Evolutionary conservation across 2,888 invertebrate genomes (phyloP).

Genomic region (Trachelus tabidus): DNA sequence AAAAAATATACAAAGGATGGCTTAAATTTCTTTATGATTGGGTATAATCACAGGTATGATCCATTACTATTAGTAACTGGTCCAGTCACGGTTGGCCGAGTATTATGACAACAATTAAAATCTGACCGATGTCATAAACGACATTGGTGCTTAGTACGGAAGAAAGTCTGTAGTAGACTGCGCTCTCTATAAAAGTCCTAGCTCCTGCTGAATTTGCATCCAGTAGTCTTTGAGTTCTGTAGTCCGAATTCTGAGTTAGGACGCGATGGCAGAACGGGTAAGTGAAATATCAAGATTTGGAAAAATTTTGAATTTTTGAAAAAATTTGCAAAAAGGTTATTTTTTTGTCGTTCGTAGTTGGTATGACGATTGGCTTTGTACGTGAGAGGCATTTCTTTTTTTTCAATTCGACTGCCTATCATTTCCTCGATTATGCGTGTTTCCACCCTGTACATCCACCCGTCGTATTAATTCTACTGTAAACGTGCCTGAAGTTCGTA

Average conservation of each 20-base stretch:
- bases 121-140: constrained; percentile 53
- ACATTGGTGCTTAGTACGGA: constrained; percentile 54
- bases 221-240: constrained; percentile 43
- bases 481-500: constrained; percentile 34
- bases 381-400: not conserved
- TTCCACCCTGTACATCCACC: not conserved
- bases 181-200: constrained; percentile 56
- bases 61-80: not conserved
- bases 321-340: not conserved
- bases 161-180: constrained; percentile 38
- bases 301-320: not conserved
- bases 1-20: not conserved
- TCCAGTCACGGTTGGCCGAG: constrained; percentile 43
- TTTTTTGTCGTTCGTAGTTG: not conserved
- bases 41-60: not conserved
- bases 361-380: not conserved
- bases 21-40: not conserved
- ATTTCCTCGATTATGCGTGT: not conserved
- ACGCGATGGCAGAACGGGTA: constrained; percentile 54
- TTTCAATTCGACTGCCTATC: not conserved
- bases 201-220: constrained; percentile 36
- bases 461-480: constrained; percentile 30
- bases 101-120: constrained; percentile 60
- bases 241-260: constrained; percentile 43
- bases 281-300: constrained; percentile 28